Evolutionary conservation across 2,113 vertebrate genomes (phyloP).

Genomic region (Ptychochromis oligacanthus): DNA sequence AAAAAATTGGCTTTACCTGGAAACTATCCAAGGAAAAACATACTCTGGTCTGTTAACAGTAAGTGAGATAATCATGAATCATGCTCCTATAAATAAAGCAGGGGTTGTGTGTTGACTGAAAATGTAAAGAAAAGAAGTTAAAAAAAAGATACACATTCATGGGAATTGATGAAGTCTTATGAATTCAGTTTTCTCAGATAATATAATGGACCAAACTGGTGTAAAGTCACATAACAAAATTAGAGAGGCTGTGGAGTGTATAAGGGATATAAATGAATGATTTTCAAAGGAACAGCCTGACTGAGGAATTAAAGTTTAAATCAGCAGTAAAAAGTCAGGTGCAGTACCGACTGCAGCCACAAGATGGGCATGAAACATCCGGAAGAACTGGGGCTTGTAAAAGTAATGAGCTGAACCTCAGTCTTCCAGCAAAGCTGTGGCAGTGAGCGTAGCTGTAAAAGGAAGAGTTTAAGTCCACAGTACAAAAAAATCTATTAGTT

Average conservation of each 20-base stretch:
- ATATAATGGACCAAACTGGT: not conserved
- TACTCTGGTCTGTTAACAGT: too few relatives aligned
- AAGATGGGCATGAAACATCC: not conserved
- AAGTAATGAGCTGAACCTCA: too few relatives aligned
- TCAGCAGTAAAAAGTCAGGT: not conserved
- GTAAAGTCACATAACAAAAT: too few relatives aligned
- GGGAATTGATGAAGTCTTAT: not conserved
- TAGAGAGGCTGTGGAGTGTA: too few relatives aligned
- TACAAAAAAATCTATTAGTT: too few relatives aligned
- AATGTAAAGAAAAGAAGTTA: not conserved
- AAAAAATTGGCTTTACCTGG: not conserved
- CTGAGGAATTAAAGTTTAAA: too few relatives aligned
- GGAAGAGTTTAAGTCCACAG: too few relatives aligned
- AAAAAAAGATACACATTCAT: not conserved
- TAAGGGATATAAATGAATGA: not conserved
- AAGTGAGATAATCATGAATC: too few relatives aligned
- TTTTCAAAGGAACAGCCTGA: not conserved
- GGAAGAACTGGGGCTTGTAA: too few relatives aligned
- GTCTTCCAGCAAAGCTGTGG: not conserved
- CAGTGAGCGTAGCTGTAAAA: too few relatives aligned
- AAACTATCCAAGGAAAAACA: not conserved
- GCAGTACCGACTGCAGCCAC: constrained; percentile 16
- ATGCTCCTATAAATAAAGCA: too few relatives aligned
- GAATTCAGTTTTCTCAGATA: not conserved
- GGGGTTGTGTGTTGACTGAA: too few relatives aligned